These are phyloP conservation scores for Cantharis flavilabris DNA, from an alignment of 2,888 invertebrate genomes.

Conservation along the genomic window DNA sequence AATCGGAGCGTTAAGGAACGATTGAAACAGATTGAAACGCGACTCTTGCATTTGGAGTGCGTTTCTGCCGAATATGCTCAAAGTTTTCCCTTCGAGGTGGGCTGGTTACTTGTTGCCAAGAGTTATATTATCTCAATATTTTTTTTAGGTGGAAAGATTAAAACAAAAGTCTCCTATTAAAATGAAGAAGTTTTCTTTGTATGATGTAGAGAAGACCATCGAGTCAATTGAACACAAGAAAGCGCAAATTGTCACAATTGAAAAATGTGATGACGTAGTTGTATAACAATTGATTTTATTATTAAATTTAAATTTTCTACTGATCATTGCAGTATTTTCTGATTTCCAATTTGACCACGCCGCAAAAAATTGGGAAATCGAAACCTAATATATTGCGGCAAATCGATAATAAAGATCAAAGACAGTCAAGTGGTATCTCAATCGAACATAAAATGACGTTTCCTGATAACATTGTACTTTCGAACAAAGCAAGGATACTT, in stretches of 20 bases:
- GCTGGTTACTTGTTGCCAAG: not conserved
- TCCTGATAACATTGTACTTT: too few species aligned
- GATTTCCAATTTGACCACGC: too few species aligned
- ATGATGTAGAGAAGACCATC: not conserved
- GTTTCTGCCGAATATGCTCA: conserved; percentile 81
- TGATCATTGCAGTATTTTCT: too few species aligned
- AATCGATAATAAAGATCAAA: too few species aligned
- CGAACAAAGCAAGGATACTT: too few species aligned
- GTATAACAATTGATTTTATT: not conserved
- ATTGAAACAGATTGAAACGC: conserved; percentile 75
- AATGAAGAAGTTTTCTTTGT: not conserved
- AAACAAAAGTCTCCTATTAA: not conserved
- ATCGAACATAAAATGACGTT: too few species aligned
- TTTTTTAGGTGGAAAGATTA: not conserved
- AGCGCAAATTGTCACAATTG: not conserved
- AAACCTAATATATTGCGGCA: too few species aligned
- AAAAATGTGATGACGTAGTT: not conserved
- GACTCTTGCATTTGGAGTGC: conserved; percentile 72
- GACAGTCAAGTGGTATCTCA: too few species aligned
- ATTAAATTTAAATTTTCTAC: too few species aligned
- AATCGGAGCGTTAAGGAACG: conserved; percentile 69
- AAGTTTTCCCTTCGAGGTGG: conserved; percentile 52
- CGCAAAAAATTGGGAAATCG: too few species aligned
- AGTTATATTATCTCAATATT: not conserved
- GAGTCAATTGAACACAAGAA: not conserved